phyloP scores from a whole-genome alignment of 2,113 vertebrate species.

The Cyphomyrus plagiostoma region DNA sequence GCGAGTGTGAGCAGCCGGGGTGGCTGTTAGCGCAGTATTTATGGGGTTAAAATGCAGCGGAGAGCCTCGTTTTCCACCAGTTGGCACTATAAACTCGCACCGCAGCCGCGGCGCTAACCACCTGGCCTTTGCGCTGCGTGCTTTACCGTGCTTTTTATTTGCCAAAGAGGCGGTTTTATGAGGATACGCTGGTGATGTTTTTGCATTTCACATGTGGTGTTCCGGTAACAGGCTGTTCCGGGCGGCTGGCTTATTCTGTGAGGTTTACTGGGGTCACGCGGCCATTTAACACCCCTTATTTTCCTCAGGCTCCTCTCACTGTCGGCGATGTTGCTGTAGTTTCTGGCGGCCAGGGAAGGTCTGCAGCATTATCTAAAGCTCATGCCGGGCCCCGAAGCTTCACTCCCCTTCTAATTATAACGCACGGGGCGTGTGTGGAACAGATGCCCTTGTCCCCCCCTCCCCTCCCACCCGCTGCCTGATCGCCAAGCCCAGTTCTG shows the following conservation, averaged over 20 bases:
- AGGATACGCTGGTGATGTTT: neutral
- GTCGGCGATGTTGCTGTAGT: slow-evolving; percentile 44
- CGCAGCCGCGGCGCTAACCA: neutral
- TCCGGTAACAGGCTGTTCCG: neutral
- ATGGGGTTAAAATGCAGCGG: neutral
- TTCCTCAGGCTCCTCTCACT: slow-evolving; percentile 21
- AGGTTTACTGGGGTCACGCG: neutral
- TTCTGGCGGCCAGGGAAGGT: slow-evolving; percentile 33
- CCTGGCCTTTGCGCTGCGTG: slow-evolving; percentile 37
- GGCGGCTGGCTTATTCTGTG: neutral
- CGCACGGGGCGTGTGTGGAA: slow-evolving; percentile 63
- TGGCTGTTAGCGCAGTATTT: neutral
- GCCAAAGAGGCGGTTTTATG: neutral
- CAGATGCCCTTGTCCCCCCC: slow-evolving; percentile 51
- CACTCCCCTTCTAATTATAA: slow-evolving; percentile 64
- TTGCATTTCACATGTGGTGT: neutral
- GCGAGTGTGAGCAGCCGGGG: neutral
- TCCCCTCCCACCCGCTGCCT: slow-evolving; percentile 43
- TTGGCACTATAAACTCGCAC: neutral
- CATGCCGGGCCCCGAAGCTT: slow-evolving; percentile 55
- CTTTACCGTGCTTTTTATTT: slow-evolving; percentile 28
- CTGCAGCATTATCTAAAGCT: slow-evolving; percentile 50
- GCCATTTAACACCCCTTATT: slow-evolving; percentile 32
- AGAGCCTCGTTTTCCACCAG: neutral
- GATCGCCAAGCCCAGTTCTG: slow-evolving; percentile 56